Base-by-base conservation (phyloP, 2,888 invertebrate genomes). In the Netelia melanura region DNA sequence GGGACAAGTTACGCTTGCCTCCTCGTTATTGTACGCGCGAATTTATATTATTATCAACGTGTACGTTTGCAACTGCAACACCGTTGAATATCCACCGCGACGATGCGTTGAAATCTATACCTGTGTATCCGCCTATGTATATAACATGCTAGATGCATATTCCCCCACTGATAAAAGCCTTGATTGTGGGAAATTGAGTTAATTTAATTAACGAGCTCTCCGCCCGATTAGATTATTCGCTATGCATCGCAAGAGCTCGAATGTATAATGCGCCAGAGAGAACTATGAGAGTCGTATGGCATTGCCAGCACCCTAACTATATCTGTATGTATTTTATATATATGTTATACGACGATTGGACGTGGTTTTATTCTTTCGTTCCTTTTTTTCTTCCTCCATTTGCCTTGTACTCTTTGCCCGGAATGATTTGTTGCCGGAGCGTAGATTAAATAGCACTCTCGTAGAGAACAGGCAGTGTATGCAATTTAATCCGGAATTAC, bases 181-280 rank as follows among this genome's bases (percentile, higher is more conserved):
- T 64, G 79, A 71, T 79, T 79, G 79, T 71, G 79, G 79, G 64
- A 79, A 79, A 79, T 79, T 79, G 71, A 79, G 71, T 71, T 79
- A 79, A 79, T 79, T 79, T 79, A 79, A 79, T 79, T 79, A 79
- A 79, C 79, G 79, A 79, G 79, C 79, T 64, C 71, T 71, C 23
- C 71, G 54, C n/a, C 52, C 79, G 79, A 79, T 79, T 79, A 79
- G 79, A 79, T 79, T 79, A 79, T 64, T 79, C 64, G 70, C 79
- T 79, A 71, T 64, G 79, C 78, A 23, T 54, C 62, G 58, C 21
- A 21, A 58, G 17, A 58, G 79, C 64, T 62, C 23, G 58, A 58
- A 54, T 71, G 71, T 71, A 44, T 68, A 71, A 56, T 64, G 71
- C 17, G 21, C 56, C 58, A 17, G 58, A 58, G 58, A 58, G 8